A percentile compares a stretch with the other conserved stretches of the same genome.
Evolutionary conservation across 2,888 invertebrate species (phyloP).

Genomic region (Phalangium opilio): DNA sequence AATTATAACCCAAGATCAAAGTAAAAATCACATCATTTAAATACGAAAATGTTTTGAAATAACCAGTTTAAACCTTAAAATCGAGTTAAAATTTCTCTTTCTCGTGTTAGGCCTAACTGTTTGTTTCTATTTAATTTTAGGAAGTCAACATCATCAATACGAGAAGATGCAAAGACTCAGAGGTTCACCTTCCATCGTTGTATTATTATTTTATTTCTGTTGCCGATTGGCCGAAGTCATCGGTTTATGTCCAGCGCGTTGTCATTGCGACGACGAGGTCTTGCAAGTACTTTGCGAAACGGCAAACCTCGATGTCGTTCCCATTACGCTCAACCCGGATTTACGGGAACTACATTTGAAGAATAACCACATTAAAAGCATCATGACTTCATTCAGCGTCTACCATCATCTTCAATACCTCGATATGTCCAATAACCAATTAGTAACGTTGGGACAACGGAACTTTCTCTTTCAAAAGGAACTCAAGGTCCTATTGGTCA

Average conservation of each 20-base stretch:
- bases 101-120: too few relatives aligned
- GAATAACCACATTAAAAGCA: constrained; percentile 62
- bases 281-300: constrained; percentile 59
- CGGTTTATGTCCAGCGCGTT: constrained; percentile 57
- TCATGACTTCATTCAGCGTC: constrained; percentile 53
- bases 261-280: constrained; percentile 66
- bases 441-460: constrained; percentile 59
- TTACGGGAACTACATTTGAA: constrained; percentile 51
- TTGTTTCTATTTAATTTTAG: too few relatives aligned
- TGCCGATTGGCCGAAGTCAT: constrained; percentile 1
- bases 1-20: too few relatives aligned
- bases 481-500: constrained; percentile 57
- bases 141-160: too few relatives aligned
- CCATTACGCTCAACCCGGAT: constrained; percentile 68
- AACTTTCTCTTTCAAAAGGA: constrained; percentile 63
- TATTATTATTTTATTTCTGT: background rate
- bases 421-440: constrained; percentile 66
- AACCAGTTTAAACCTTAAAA: too few relatives aligned
- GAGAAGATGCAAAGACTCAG: background rate
- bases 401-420: constrained; percentile 62
- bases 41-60: too few relatives aligned
- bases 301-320: constrained; percentile 65
- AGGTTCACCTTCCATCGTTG: constrained; percentile 2
- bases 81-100: too few relatives aligned
- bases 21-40: too few relatives aligned